phyloP scores from a whole-genome alignment of 2,797 vertebrate genomes.

The Odontamblyopus lacepedii region DNA sequence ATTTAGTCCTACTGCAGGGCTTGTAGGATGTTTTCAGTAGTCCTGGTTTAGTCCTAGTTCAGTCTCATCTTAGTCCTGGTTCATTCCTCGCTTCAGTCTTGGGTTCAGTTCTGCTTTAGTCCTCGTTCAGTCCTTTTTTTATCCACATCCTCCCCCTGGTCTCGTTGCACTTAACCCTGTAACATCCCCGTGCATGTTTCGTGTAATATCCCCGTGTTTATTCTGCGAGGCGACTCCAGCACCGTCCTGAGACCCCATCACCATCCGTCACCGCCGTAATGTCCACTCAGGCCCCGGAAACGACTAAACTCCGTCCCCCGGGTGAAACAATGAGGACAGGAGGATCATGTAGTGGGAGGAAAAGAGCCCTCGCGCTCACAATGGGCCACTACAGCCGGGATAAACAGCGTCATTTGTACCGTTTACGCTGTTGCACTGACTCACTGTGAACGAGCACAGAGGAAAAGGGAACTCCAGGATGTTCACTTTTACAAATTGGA shows the following conservation, averaged over 20 bases:
- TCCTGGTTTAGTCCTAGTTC: background rate
- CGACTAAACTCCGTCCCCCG: conserved; percentile 22
- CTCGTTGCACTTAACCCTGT: background rate
- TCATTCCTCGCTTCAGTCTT: background rate
- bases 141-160: background rate
- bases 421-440: conserved; percentile 23
- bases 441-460: conserved; percentile 41
- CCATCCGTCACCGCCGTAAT: conserved; percentile 31
- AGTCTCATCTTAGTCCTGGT: background rate
- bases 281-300: conserved; percentile 1
- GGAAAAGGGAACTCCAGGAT: conserved; percentile 57
- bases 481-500: conserved; percentile 69
- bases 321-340: conserved; percentile 23
- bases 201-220: too few species aligned
- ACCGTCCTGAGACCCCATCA: conserved; percentile 11
- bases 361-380: conserved; percentile 37
- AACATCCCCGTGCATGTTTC: background rate
- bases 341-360: conserved; percentile 44
- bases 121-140: background rate
- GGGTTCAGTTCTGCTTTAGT: background rate
- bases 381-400: conserved; percentile 56
- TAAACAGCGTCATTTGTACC: conserved; percentile 17
- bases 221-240: background rate
- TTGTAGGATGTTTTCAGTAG: too few species aligned
- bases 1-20: background rate